Percentiles rank a stretch among this genome's conserved stretches.
phyloP scores from a whole-genome alignment of 2,113 vertebrate genomes.

The Speoplatyrhinus poulsoni region DNA sequence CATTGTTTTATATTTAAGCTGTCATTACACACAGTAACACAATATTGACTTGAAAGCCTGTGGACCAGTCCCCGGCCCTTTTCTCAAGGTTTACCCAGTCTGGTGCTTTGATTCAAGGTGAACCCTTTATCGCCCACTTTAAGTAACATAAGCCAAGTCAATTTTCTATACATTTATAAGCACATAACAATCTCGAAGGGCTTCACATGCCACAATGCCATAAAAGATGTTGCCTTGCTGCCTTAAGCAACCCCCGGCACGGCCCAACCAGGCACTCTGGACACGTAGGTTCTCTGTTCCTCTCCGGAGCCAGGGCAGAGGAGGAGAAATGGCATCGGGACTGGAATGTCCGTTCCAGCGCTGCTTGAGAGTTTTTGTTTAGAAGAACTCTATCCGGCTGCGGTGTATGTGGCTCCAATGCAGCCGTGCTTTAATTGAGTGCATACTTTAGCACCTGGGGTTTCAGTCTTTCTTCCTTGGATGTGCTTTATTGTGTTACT shows the following conservation, averaged over 20 bases:
- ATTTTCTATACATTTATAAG: too few relatives aligned
- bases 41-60: background rate
- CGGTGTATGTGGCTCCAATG: background rate
- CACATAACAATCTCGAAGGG: too few relatives aligned
- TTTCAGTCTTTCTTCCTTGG: background rate
- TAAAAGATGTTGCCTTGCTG: slow-evolving; percentile 13
- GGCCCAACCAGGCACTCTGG: background rate
- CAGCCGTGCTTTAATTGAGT: background rate
- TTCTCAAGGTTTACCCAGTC: background rate
- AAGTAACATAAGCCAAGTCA: background rate
- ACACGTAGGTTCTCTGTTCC: background rate
- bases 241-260: slow-evolving; percentile 20
- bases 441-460: background rate
- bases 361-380: background rate
- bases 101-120: background rate
- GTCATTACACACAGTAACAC: background rate
- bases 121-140: background rate
- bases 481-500: slow-evolving; percentile 25
- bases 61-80: background rate
- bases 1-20: background rate
- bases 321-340: slow-evolving; percentile 2
- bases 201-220: background rate
- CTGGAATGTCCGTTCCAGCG: slow-evolving; percentile 14
- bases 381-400: background rate
- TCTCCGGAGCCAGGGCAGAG: background rate